Conservation (phyloP, 1,140 invertebrate genomes). For the Bicyclus anynana region DNA sequence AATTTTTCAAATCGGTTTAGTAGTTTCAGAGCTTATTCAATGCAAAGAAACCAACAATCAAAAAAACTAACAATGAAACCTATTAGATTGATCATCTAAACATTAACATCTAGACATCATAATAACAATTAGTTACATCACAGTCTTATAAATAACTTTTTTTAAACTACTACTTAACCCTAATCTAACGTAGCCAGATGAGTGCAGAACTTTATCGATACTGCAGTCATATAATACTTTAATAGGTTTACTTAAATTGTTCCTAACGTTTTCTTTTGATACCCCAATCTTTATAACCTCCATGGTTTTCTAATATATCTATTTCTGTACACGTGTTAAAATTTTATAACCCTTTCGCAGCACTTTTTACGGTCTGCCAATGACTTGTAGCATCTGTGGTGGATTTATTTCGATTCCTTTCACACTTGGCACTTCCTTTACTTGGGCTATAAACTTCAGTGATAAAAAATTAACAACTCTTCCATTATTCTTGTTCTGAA, state of each 20-base stretch:
- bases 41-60: too few species aligned
- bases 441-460: conserved; percentile 53
- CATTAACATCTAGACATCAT: too few species aligned
- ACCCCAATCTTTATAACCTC: not conserved
- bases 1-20: too few species aligned
- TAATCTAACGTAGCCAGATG: not conserved
- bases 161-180: too few species aligned
- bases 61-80: too few species aligned
- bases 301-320: conserved; percentile 22
- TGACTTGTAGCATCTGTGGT: conserved; percentile 66
- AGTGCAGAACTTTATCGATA: not conserved
- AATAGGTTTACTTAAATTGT: not conserved
- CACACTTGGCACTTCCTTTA: conserved; percentile 64
- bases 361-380: conserved; percentile 61
- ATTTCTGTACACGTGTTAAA: conserved; percentile 48
- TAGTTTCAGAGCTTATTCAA: too few species aligned
- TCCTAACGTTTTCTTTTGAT: not conserved
- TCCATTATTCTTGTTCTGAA: conserved; percentile 47
- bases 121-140: too few species aligned
- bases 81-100: too few species aligned
- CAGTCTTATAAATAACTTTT: too few species aligned
- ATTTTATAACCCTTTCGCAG: conserved; percentile 59
- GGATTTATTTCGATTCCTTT: conserved; percentile 71
- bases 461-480: conserved; percentile 63
- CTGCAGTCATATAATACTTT: not conserved